A percentile compares a stretch with the other conserved stretches of the same genome.
Evolutionary conservation across 37 sponge, comb jelly and placozoan genomes (phyloP).

Genomic region (Petrosia ficiformis): DNA sequence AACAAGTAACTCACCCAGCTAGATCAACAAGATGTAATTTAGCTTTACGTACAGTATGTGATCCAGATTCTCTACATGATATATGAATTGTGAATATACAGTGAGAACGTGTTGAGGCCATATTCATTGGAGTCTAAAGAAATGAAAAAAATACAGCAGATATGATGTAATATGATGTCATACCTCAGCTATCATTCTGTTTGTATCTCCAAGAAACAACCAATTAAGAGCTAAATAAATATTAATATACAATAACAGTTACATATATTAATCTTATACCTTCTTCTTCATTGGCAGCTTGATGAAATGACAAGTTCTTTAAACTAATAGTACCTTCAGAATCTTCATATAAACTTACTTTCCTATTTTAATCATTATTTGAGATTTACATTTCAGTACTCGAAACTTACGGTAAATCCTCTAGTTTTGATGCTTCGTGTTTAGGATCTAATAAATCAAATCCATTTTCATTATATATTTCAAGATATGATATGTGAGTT

Average conservation of each 20-base stretch:
- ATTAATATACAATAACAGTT: slow-evolving; percentile 18
- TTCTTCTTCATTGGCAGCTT: slow-evolving; percentile 91
- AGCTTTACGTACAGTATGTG: slow-evolving; percentile 67
- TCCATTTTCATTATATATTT: slow-evolving; percentile 96
- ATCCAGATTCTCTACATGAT: slow-evolving; percentile 78
- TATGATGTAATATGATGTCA: no score
- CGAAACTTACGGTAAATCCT: slow-evolving; percentile 80
- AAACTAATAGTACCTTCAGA: slow-evolving; percentile 74
- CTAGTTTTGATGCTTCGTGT: slow-evolving; percentile 86
- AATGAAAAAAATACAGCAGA: not conserved
- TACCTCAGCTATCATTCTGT: slow-evolving; percentile 99
- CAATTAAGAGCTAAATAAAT: slow-evolving; percentile 86
- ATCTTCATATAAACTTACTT: slow-evolving; percentile 79
- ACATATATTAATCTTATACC: no score
- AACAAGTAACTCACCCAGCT: slow-evolving; percentile 72
- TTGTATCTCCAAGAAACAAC: slow-evolving; percentile 98
- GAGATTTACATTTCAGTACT: not conserved
- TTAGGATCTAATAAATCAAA: slow-evolving; percentile 94
- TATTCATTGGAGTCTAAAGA: slow-evolving; percentile 96
- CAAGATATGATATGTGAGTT: slow-evolving; percentile 93
- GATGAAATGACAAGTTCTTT: slow-evolving; percentile 89
- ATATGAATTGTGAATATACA: slow-evolving; percentile 98
- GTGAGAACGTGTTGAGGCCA: slow-evolving; percentile 99
- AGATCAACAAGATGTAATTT: slow-evolving; percentile 98
- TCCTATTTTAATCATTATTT: slow-evolving; percentile 13